A percentile compares a stretch with the other conserved stretches of the same genome.
phyloP scores from a whole-genome alignment of 2,113 vertebrate species.

The Chitala chitala region DNA sequence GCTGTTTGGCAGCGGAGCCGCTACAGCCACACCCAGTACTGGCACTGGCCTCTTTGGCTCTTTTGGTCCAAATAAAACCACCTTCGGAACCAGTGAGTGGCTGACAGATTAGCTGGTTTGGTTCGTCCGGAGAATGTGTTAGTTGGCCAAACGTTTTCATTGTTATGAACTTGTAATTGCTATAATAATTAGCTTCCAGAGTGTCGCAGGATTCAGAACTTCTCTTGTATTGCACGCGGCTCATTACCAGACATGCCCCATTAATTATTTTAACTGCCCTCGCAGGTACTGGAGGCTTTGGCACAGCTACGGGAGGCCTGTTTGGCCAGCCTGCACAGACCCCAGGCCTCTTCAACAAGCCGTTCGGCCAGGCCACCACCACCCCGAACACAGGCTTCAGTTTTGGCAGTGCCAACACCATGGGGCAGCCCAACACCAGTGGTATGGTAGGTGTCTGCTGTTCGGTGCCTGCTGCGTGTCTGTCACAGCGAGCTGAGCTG shows the following conservation, averaged over 20 bases:
- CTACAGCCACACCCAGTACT: slow-evolving; percentile 72
- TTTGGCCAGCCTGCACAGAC: slow-evolving; percentile 65
- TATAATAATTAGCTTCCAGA: too few species aligned
- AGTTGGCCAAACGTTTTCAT: too few species aligned
- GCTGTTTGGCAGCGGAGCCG: slow-evolving; percentile 72
- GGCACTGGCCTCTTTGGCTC: slow-evolving; percentile 83
- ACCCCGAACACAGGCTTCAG: slow-evolving; percentile 79
- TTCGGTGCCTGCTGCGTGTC: background rate
- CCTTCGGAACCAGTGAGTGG: slow-evolving; percentile 80
- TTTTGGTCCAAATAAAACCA: slow-evolving; percentile 80
- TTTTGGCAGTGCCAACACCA: slow-evolving; percentile 76
- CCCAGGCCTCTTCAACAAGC: slow-evolving; percentile 79
- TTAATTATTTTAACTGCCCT: background rate
- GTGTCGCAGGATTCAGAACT: too few species aligned
- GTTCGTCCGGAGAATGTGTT: too few species aligned
- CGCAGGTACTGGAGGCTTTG: slow-evolving; percentile 72
- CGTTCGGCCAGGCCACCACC: slow-evolving; percentile 80
- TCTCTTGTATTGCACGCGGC: background rate
- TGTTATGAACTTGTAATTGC: too few species aligned
- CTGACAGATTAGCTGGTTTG: background rate
- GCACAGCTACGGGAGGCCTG: slow-evolving; percentile 68
- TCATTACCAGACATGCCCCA: background rate
- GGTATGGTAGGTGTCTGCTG: slow-evolving; percentile 73
- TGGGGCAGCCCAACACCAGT: slow-evolving; percentile 80
- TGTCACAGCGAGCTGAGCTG: too few species aligned